A percentile compares a stretch with the other conserved stretches of the same genome.
These are phyloP conservation scores for Crematogaster levior DNA, from an alignment of 2,888 invertebrate genomes.

Conservation along the genomic window DNA sequence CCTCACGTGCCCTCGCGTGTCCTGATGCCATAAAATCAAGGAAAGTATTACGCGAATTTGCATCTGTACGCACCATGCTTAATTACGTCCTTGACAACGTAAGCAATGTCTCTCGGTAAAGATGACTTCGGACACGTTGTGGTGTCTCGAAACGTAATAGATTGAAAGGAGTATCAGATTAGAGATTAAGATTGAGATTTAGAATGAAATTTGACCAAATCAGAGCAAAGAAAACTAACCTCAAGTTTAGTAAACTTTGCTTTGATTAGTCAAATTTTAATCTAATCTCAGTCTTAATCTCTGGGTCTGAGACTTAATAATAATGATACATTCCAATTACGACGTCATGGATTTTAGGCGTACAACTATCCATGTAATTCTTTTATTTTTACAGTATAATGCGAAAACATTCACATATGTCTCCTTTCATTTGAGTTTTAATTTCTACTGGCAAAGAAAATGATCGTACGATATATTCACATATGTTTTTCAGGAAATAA, in stretches of 20 bases:
- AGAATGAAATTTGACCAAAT: too few species aligned
- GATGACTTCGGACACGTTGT: background rate
- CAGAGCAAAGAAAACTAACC: too few species aligned
- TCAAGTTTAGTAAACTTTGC: too few species aligned
- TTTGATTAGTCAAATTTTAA: too few species aligned
- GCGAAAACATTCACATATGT: too few species aligned
- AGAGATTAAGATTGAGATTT: too few species aligned
- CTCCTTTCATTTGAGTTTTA: too few species aligned
- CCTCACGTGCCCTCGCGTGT: background rate
- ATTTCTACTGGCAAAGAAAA: too few species aligned
- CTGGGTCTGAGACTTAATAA: too few species aligned
- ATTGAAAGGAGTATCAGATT: background rate
- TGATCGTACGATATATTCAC: too few species aligned
- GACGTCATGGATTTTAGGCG: background rate
- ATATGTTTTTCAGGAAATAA: background rate
- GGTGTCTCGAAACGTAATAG: background rate
- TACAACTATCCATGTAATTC: background rate
- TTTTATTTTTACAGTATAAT: background rate
- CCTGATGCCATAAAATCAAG: conserved; percentile 1
- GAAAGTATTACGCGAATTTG: conserved; percentile 28
- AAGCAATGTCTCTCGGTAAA: background rate
- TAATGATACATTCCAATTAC: background rate
- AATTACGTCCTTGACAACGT: background rate
- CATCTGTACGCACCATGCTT: background rate
- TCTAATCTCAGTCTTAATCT: too few species aligned